phyloP scores from a whole-genome alignment of 2,113 vertebrate species.

The Bagarius yarrelli region DNA sequence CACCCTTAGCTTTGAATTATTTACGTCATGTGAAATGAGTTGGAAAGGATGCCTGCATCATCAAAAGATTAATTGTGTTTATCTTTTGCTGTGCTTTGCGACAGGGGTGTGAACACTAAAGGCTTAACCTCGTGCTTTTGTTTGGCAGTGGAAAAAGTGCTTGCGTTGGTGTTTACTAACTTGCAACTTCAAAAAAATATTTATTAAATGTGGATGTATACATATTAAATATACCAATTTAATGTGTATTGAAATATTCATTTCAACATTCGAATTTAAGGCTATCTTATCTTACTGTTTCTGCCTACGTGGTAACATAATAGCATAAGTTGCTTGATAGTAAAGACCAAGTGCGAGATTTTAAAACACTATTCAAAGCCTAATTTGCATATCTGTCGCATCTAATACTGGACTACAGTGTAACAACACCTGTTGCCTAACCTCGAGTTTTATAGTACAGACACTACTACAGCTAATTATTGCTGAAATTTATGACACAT shows the following conservation, averaged over 20 bases:
- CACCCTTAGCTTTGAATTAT: constrained; percentile 36
- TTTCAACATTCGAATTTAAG: too few species aligned
- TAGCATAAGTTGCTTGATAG: too few species aligned
- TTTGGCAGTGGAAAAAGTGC: not conserved
- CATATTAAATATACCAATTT: not conserved
- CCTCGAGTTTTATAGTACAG: too few species aligned
- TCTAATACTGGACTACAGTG: not conserved
- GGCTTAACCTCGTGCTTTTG: constrained; percentile 9
- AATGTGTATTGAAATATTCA: too few species aligned
- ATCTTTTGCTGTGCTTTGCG: constrained; percentile 20
- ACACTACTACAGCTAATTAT: too few species aligned
- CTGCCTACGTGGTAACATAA: too few species aligned
- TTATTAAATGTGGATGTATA: not conserved
- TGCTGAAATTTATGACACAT: too few species aligned
- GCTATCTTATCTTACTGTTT: too few species aligned
- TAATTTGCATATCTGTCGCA: not conserved
- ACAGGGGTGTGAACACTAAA: constrained; percentile 25
- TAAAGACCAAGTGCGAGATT: too few species aligned
- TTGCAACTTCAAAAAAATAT: not conserved
- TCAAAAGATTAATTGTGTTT: constrained; percentile 40
- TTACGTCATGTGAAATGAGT: constrained; percentile 24
- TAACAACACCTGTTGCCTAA: too few species aligned
- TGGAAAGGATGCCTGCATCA: constrained; percentile 29
- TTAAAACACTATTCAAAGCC: too few species aligned
- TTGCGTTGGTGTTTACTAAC: not conserved